Conservation (phyloP, 2,797 vertebrate genomes). For the Rhincodon typus region DNA sequence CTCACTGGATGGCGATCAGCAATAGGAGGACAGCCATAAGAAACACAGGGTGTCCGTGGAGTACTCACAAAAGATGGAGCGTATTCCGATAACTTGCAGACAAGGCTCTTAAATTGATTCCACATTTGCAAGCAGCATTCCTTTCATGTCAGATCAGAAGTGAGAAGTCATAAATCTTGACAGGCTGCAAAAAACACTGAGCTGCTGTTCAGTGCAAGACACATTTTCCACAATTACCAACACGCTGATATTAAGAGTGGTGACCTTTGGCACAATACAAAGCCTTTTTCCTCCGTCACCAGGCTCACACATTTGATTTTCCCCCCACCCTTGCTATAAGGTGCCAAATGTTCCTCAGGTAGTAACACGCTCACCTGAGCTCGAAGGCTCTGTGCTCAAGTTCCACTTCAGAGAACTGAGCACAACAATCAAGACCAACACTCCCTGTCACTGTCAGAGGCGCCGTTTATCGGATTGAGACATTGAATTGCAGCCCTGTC, state of each 20-base stretch:
- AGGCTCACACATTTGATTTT: not conserved
- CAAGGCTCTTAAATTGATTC: not conserved
- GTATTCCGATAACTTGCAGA: not conserved
- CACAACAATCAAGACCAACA: not conserved
- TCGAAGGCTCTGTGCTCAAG: not conserved
- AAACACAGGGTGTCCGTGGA: not conserved
- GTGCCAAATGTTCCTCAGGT: not conserved
- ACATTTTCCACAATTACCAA: not conserved
- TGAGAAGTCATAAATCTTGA: not conserved
- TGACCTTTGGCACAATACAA: too few relatives aligned
- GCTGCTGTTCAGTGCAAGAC: not conserved
- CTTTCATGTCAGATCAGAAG: not conserved
- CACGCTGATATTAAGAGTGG: not conserved
- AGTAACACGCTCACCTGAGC: not conserved
- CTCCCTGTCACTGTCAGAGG: not conserved
- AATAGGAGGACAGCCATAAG: not conserved
- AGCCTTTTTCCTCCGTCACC: not conserved
- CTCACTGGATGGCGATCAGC: not conserved
- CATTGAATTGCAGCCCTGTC: not conserved
- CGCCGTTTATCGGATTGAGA: not conserved
- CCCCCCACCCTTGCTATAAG: not conserved
- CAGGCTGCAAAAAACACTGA: not conserved
- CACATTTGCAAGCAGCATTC: not conserved
- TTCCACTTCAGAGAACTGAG: not conserved
- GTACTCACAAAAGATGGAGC: not conserved